A percentile compares a stretch with the other conserved stretches of the same genome.
These are phyloP conservation scores for Nezara viridula DNA, from an alignment of 2,888 invertebrate genomes.

Conservation along the genomic window DNA sequence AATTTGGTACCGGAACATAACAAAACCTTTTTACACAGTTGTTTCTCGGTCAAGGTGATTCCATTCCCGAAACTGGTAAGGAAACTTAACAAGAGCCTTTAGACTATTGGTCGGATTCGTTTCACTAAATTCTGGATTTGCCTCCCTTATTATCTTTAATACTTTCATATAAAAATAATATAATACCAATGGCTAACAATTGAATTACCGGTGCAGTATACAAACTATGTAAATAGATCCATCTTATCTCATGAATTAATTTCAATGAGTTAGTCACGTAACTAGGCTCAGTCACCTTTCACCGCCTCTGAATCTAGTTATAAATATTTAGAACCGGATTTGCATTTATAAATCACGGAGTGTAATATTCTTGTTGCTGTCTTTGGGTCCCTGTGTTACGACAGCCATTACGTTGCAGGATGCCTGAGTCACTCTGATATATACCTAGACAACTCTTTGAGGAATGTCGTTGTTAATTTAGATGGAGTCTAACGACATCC, in stretches of 20 bases:
- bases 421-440: neutral
- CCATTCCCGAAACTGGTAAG: too few species aligned
- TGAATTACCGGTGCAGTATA: neutral
- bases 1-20: too few species aligned
- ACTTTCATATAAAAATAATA: too few species aligned
- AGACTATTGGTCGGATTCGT: too few species aligned
- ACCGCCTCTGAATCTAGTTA: slow-evolving; percentile 7
- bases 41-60: too few species aligned
- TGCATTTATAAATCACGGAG: neutral
- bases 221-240: neutral
- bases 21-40: too few species aligned
- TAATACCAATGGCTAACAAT: neutral
- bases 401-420: neutral
- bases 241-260: neutral
- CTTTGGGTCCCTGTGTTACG: neutral
- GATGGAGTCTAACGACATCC: neutral
- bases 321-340: slow-evolving; percentile 34
- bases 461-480: neutral
- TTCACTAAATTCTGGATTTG: too few species aligned
- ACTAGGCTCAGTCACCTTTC: slow-evolving; percentile 26
- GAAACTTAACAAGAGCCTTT: too few species aligned
- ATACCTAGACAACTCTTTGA: neutral
- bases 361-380: neutral
- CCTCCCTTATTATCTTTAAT: too few species aligned
- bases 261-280: neutral